Conservation (phyloP, 2,113 vertebrate species). For the Calypte anna region DNA sequence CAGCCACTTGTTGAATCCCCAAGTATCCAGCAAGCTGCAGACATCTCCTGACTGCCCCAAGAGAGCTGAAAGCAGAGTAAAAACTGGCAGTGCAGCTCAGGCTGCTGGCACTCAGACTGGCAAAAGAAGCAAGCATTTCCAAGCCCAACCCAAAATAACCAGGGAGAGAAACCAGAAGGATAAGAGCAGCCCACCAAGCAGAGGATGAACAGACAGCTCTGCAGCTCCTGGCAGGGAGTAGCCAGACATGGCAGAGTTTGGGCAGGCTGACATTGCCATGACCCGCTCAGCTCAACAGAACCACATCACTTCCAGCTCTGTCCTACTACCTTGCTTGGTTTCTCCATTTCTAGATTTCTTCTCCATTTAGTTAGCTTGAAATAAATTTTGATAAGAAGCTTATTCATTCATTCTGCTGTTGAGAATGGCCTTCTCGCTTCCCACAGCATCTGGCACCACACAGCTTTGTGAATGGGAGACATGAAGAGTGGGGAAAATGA, state of each 20-base stretch:
- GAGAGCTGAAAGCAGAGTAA: neutral
- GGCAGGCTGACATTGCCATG: neutral
- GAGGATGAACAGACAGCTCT: neutral
- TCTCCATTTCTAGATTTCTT: neutral
- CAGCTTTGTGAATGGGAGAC: neutral
- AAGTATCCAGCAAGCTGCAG: neutral
- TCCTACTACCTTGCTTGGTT: neutral
- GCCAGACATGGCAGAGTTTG: neutral
- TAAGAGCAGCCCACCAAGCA: neutral
- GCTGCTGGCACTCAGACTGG: neutral
- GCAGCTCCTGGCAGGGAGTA: neutral
- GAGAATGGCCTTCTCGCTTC: rapidly evolving
- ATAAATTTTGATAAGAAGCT: neutral
- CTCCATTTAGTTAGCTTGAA: neutral
- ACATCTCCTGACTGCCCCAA: neutral
- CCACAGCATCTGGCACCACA: neutral
- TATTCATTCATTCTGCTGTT: neutral
- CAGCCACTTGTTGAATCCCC: neutral
- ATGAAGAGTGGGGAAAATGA: neutral
- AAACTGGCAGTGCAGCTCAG: rapidly evolving
- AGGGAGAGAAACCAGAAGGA: neutral
- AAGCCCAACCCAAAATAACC: neutral
- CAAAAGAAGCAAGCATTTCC: neutral
- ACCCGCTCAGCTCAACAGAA: neutral
- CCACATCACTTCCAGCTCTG: neutral